Conservation (phyloP, 2,797 vertebrate genomes). For the Karalla daura region DNA sequence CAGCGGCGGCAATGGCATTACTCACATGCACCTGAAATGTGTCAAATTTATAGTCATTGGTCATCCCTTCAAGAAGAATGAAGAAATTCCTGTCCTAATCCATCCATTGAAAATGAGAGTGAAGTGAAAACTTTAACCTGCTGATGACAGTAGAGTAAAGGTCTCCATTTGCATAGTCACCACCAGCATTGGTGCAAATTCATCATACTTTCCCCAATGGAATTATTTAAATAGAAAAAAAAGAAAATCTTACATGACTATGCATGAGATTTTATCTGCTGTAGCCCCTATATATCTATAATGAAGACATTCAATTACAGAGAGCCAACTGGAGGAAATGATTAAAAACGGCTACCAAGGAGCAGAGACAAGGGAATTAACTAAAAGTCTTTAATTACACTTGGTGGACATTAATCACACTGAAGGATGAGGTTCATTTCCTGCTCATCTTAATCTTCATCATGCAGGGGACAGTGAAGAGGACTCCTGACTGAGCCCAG, state of each 20-base stretch:
- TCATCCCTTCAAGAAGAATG: too few species aligned
- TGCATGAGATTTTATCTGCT: constrained; percentile 30
- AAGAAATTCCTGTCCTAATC: too few species aligned
- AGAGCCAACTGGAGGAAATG: constrained; percentile 72
- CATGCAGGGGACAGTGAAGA: constrained; percentile 54
- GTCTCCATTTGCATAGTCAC: too few species aligned
- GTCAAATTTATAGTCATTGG: too few species aligned
- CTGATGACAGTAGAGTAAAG: too few species aligned
- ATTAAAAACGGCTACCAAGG: constrained; percentile 80
- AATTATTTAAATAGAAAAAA: constrained; percentile 36
- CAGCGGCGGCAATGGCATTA: too few species aligned
- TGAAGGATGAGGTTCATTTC: constrained; percentile 84
- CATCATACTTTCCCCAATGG: too few species aligned
- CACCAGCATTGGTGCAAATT: too few species aligned
- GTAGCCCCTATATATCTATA: constrained; percentile 49
- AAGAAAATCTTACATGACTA: constrained; percentile 37
- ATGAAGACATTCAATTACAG: constrained; percentile 77
- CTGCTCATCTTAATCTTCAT: constrained; percentile 84
- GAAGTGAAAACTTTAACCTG: too few species aligned
- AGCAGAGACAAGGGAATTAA: constrained; percentile 83
- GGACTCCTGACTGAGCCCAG: constrained; percentile 41
- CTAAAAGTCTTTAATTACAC: constrained; percentile 87
- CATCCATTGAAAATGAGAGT: too few species aligned
- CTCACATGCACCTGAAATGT: too few species aligned
- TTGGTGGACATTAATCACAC: constrained; percentile 83